Evolutionary conservation across 2,797 vertebrate species (phyloP), one percentile per base, ranked within the genome.

Genomic region (Microctenopoma steveboyesi): DNA sequence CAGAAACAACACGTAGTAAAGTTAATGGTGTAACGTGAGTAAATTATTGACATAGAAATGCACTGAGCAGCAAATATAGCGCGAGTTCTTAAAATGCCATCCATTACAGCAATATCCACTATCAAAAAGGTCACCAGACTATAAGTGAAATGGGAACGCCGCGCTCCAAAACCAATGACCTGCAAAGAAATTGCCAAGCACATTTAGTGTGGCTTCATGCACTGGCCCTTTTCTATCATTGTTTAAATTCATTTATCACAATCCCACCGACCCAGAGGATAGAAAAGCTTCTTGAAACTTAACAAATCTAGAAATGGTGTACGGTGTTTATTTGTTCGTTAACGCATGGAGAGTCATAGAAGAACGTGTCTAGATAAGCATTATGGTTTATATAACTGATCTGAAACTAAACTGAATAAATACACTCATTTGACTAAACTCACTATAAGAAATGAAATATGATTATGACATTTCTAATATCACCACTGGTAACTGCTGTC

Each of bases 81-180:
- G 35, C 5, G n/a, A 52, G 50, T 59, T 82, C 51, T 70, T 69
- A 65, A 90, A 89, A 90, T 83, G 82, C 58, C 78, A 87, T 83
- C 77, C 79, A 84, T 88, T 86, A 81, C 47, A 64, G 66, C 60
- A 39, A 79, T 79, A 85, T 84, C 69, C 83, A 57, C 69, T 35
- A 78, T 76, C 67, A 79, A 76, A 89, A 90, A 89, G 88, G 86
- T 90, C 88, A 88, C 74, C 63, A 80, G 71, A 84, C 86, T 85
- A 81, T 88, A 87, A 87, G 68, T 74, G 49, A 85, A 89, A 88
- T 86, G 69, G 82, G 77, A 86, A 86, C 58, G 82, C 84, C 84
- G 71, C 81, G 86, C 88, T 92, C 82, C 83, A 78, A 84, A 81
- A 74, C 86, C 79, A 79, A 74, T 85, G 84, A 91, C 84, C 82